Evolutionary conservation across 2,113 vertebrate genomes (phyloP).

Genomic region (Piprites chloris): DNA sequence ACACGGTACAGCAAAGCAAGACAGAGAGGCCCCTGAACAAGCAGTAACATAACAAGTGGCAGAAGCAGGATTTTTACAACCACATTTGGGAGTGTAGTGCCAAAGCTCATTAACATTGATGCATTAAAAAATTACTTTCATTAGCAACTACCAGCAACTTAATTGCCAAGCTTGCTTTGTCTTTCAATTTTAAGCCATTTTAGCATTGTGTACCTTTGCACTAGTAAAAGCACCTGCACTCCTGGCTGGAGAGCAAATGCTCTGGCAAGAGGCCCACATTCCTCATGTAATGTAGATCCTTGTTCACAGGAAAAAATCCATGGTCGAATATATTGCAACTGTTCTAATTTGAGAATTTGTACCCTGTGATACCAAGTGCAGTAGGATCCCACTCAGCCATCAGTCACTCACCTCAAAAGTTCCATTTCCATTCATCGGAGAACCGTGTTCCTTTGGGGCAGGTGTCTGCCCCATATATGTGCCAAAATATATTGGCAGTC

Average conservation of each 20-base stretch:
- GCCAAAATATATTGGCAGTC: not conserved
- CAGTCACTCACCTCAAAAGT: not conserved
- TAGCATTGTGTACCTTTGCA: not conserved
- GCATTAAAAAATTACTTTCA: not conserved
- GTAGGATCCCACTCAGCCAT: not conserved
- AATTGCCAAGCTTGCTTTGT: no score
- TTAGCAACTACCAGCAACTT: not conserved
- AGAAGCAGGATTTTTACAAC: not conserved
- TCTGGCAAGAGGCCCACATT: not conserved
- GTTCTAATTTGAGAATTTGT: not conserved
- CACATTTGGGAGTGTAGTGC: not conserved
- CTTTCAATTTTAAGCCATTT: no score
- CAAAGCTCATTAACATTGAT: not conserved
- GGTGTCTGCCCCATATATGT: not conserved
- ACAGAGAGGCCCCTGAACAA: not conserved
- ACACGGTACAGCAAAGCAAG: not conserved
- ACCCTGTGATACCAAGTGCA: not conserved
- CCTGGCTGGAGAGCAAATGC: not conserved
- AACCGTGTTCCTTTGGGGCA: not conserved
- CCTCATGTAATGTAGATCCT: not conserved
- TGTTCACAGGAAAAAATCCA: not conserved
- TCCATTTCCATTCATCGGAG: not conserved
- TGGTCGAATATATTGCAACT: not conserved
- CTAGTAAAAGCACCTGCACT: not conserved
- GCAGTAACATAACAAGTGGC: not conserved